Conservation (phyloP, 2,797 vertebrate genomes). For the Characodon lateralis region DNA sequence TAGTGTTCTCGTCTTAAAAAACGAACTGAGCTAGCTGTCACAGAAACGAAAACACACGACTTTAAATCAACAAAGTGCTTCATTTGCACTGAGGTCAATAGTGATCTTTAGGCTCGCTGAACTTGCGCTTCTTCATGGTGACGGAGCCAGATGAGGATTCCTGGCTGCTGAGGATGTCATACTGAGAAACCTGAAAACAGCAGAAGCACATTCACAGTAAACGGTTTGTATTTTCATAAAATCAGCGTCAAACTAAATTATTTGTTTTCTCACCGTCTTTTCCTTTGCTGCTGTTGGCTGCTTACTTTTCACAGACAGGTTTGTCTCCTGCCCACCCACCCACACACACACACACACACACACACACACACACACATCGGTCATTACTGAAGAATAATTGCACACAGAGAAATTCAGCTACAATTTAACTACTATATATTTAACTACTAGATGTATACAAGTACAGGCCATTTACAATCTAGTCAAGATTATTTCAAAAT, state of each 20-base stretch:
- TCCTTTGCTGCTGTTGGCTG: background rate
- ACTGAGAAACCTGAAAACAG: conserved; percentile 78
- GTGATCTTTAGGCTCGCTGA: conserved; percentile 88
- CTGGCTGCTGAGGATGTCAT: conserved; percentile 84
- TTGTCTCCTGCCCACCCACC: conserved; percentile 34
- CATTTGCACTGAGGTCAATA: conserved; percentile 60
- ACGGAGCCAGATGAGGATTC: conserved; percentile 67
- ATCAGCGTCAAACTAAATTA: background rate
- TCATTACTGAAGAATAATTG: background rate
- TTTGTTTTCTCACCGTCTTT: conserved; percentile 43
- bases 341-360: conserved; percentile 18
- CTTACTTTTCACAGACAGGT: conserved; percentile 21
- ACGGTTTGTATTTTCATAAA: background rate
- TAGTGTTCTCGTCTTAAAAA: background rate
- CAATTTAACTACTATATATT: too few species aligned
- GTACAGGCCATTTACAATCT: background rate
- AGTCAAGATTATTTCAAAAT: background rate
- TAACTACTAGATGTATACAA: too few species aligned
- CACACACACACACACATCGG: too few species aligned
- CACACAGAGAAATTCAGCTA: background rate
- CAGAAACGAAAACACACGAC: background rate
- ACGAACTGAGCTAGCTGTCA: background rate
- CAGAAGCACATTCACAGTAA: conserved; percentile 13
- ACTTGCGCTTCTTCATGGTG: conserved; percentile 84
- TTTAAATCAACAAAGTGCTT: background rate